Base-by-base conservation (phyloP, 2,797 vertebrate species). In the Austrolebias charrua region DNA sequence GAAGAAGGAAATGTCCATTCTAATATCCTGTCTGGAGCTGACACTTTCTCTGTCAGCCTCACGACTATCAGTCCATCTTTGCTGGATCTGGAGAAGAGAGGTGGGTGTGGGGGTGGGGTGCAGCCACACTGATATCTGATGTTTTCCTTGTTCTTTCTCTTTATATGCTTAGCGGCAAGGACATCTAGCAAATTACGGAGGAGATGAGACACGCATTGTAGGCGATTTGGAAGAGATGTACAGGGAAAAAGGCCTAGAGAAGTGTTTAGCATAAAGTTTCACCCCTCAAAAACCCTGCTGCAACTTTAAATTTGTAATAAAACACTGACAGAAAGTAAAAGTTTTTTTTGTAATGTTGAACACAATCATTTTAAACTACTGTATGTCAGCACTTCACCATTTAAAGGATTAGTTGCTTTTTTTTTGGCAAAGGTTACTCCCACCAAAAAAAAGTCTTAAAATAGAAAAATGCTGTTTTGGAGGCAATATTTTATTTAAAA, bases 1-100 rank as follows among this genome's bases (percentile, higher is more conserved):
- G 80, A 84, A 86, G 75, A 80, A 82, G 85, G 88, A 90, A 86
- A 86, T 71, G 87, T 92, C 90, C 80, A 88, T 90, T 90, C 79
- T 89, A 91, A 92, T 92, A 91, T 92, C 89, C 85, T 89, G 87
- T 91, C 86, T 83, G 71, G 57, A 72, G 73, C 66, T 43, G 72
- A 73, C 52, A 80, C 80, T 64, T 51, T 69, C 75, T 63, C 75
- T 55, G 61, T 85, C 86, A 76, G 80, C 73, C 66, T 73, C 63
- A 67, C 66, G 56, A 82, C 81, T 88, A 92, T 92, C 91, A 86
- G 82, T 62, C 73, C 76, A 91, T 91, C 90, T 88, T n/a, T 68
- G 71, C 56, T 81, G 82, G 71, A 85, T 83, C 71, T 73, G 78
- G 77, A 79, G 80, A 46, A 61, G 60, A 72, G 63, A 59, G 73